Evolutionary conservation across 2,113 vertebrate genomes (phyloP), one percentile per base, ranked within the genome.

Genomic region (Verasper variegatus): DNA sequence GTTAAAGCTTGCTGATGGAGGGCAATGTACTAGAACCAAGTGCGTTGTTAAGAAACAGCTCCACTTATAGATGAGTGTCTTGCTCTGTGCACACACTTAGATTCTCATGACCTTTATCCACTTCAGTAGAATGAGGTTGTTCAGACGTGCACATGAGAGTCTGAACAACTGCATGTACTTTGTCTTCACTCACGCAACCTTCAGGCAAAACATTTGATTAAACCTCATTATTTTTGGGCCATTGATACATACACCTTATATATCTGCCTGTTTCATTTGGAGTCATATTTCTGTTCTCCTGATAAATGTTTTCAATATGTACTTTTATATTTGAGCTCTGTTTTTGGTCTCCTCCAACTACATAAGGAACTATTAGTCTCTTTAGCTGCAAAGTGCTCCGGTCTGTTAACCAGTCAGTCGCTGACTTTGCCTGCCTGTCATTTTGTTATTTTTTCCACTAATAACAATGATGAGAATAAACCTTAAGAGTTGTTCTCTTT

Each of bases 1-100:
- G 26, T 68, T 74, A 73, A 31, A 77, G 27, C 18, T 18, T 54
- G 40, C 78, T 76, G 65, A 74, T 15, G 35, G 40, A 78, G 72
- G 42, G 60, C 10, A 60, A 26, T 51, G 52, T 69, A 63, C 67
- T 40, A 58, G 24, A 87, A 72, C 52, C 21, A 75, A 83, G 26
- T 21, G 55, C 14, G 40, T 57, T 13, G 56, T 49, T 20, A 62
- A 67, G 31, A 57, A 45, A 47, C 10, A 13, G 12, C 56, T 45
- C 2, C 51, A 49, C 35, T 59, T 60, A 5, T 14, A 63, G 18
- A 62, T 57, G 13, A 71, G 35, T 37, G 42, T 55, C 27, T 73
- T 31, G 14, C 24, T 45, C n/a, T 45, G 21, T 24, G 40, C 24
- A 17, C 47, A 60, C 9, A 47, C 52, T 26, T 24, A 60, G 12